Evolutionary conservation across 2,113 vertebrate genomes (phyloP).

Genomic region (Ceyx melanurus): DNA sequence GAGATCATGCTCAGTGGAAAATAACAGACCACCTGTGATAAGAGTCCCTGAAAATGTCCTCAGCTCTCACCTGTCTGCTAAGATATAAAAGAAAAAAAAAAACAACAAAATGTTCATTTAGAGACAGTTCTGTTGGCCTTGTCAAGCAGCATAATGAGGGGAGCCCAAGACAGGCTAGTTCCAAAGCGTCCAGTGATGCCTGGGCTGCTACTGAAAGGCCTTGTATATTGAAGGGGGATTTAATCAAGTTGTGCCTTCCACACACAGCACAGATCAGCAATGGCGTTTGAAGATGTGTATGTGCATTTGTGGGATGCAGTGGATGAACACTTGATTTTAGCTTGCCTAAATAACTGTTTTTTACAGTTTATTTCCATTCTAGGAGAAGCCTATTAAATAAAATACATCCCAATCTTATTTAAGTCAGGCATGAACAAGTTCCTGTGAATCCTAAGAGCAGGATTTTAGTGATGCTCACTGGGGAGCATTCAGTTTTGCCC

Average conservation of each 20-base stretch:
- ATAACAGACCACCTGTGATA: background rate
- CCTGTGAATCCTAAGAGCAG: background rate
- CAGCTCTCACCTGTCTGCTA: background rate
- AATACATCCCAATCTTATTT: background rate
- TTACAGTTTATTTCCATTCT: background rate
- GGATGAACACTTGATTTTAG: background rate
- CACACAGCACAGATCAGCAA: fast-evolving
- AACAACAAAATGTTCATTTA: background rate
- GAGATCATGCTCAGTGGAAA: background rate
- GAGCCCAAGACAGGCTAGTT: background rate
- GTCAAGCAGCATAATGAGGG: background rate
- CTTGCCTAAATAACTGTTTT: background rate
- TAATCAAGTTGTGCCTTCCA: background rate
- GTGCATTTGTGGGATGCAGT: background rate
- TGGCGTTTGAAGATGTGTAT: background rate
- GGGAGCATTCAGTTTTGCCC: background rate
- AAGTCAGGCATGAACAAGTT: background rate
- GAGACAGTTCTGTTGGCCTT: background rate
- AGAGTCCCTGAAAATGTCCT: background rate
- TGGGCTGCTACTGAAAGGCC: background rate
- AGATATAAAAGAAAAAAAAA: background rate
- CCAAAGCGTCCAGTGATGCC: background rate
- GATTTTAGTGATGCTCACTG: background rate
- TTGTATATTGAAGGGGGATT: background rate
- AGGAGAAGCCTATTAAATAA: background rate